Evolutionary conservation across 2,113 vertebrate species (phyloP).

Genomic region (Dipodomys merriami): DNA sequence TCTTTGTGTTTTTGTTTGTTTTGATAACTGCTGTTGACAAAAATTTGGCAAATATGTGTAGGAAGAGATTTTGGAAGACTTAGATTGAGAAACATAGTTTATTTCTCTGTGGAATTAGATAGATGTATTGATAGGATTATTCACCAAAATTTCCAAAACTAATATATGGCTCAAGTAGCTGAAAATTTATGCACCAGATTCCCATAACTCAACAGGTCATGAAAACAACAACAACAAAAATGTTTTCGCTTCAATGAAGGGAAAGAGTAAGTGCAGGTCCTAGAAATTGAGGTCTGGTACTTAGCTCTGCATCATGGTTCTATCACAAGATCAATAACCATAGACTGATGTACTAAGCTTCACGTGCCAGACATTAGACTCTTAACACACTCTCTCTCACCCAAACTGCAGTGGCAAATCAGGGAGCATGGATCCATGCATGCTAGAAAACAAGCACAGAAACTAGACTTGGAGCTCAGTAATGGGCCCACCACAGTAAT

Average conservation of each 20-base stretch:
- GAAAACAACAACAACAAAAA: background rate
- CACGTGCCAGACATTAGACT: background rate
- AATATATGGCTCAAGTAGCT: background rate
- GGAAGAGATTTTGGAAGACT: background rate
- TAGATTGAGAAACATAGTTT: background rate
- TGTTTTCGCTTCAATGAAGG: background rate
- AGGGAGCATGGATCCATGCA: background rate
- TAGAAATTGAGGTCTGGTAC: background rate
- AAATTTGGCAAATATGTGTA: background rate
- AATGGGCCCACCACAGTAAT: no score
- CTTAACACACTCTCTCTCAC: background rate
- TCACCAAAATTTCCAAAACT: background rate
- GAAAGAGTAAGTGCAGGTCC: background rate
- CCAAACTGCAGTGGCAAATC: background rate
- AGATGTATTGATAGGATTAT: background rate
- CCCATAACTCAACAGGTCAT: no score
- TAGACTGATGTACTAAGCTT: no score
- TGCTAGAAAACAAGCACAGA: no score
- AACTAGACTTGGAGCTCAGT: no score
- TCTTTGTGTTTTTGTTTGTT: no score
- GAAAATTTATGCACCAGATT: background rate
- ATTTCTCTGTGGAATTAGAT: background rate
- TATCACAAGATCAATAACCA: background rate
- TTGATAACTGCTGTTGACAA: background rate
- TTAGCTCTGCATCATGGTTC: background rate